Evolutionary conservation across 2,888 invertebrate genomes (phyloP).

Genomic region (Stenotaenia linearis): DNA sequence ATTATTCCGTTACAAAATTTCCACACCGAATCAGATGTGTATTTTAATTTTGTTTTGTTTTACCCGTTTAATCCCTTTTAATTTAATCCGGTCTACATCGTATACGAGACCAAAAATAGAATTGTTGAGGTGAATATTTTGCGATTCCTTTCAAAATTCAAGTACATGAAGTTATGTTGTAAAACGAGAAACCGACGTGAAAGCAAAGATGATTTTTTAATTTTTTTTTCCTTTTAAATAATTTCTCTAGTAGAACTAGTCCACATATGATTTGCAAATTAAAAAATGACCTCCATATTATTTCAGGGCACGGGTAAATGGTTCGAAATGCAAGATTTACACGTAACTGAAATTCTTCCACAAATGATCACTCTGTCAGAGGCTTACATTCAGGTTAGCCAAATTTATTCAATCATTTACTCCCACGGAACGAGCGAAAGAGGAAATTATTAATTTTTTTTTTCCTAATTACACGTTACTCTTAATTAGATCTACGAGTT

Average conservation of each 20-base stretch:
- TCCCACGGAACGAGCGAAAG: too few species aligned
- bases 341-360: constrained; percentile 94
- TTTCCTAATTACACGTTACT: not conserved
- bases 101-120: too few species aligned
- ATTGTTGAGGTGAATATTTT: too few species aligned
- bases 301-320: constrained; percentile 68
- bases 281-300: not conserved
- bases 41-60: too few species aligned
- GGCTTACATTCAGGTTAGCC: constrained; percentile 88
- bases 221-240: not conserved
- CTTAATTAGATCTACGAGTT: not conserved
- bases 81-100: too few species aligned
- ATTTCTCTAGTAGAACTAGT: not conserved
- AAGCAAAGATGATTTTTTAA: not conserved
- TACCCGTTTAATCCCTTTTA: too few species aligned
- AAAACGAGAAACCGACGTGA: not conserved
- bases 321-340: constrained; percentile 90
- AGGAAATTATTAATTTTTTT: not conserved
- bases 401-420: too few species aligned
- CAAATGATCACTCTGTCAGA: constrained; percentile 99
- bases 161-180: not conserved
- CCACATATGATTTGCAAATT: not conserved
- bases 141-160: not conserved
- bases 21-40: too few species aligned
- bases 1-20: not conserved